phyloP scores from a whole-genome alignment of 2,888 invertebrate species.

The Drosophila aldrichi region DNA sequence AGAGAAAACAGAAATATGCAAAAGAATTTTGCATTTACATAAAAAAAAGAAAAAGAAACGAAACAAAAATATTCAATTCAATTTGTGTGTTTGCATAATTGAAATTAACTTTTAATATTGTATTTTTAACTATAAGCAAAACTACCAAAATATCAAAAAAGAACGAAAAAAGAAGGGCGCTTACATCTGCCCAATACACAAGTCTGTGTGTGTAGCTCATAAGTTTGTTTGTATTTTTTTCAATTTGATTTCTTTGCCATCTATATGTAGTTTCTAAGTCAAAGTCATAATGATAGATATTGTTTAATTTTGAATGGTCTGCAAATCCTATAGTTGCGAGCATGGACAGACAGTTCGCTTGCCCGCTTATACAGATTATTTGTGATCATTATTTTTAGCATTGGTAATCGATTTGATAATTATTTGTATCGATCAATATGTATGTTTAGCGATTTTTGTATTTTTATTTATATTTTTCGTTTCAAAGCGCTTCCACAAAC shows the following conservation, averaged over 20 bases:
- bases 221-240: constrained; percentile 28
- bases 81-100: constrained; percentile 50
- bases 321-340: constrained; percentile 49
- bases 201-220: constrained; percentile 27
- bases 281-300: constrained; percentile 69
- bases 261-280: constrained; percentile 71
- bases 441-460: not conserved
- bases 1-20: constrained; percentile 30
- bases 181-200: constrained; percentile 15
- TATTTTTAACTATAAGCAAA: constrained; percentile 65
- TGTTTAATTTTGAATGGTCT: constrained; percentile 44
- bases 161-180: constrained; percentile 21
- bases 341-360: constrained; percentile 14
- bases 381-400: constrained; percentile 67
- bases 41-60: not conserved
- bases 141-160: constrained; percentile 65
- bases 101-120: constrained; percentile 60
- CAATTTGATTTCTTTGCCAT: constrained; percentile 63
- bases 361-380: constrained; percentile 21
- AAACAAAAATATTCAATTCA: constrained; percentile 26
- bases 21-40: constrained; percentile 44
- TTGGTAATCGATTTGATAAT: constrained; percentile 16
- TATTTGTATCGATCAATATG: constrained; percentile 9
- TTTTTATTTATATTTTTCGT: constrained; percentile 23
- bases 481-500: constrained; percentile 60